Base-by-base conservation (phyloP, 2,888 invertebrate species). In the Polia nebulosa region DNA sequence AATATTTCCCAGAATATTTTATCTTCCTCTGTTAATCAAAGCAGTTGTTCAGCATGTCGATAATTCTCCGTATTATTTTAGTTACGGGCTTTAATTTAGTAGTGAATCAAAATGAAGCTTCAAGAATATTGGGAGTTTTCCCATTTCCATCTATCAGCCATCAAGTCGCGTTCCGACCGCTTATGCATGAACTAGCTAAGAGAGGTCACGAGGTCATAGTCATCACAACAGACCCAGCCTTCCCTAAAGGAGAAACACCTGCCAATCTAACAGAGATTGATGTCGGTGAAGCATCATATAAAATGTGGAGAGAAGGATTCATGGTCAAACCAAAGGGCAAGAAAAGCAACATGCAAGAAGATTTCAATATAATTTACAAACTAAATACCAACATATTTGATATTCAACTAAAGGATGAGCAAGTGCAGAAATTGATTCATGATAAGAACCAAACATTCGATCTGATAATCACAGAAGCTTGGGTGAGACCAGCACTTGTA, bases 161-260 rank as follows among this genome's bases (percentile, higher is more conserved):
- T 55, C 94, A 94, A 81, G 81, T 93, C 0, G 89, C 90, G 0
- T 93, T 89, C 60, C 86, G 90, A 36, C 85, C 89, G 1, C 61
- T 96, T 0, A 88, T 90, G 7, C 80, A 88, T 17, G 93, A 91
- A 53, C 78, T 96, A 45, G 89, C 89, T 0, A 87, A 81, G 45
- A 83, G 92, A 27, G 95, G 94, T 0, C 96, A 96, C 66, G 86
- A 95, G 47, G 75, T 96, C 0, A 85, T 90, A 0, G 81, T 94
- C 0, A 72, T 94, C 1, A 94, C 95, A 0, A 66, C 95, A 3
- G 78, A 94, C 67, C 93, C 95, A 4, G 84, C 72, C 0, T 91
- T 85, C 15, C 62, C 78, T 0, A 83, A 86, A 60, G 88, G 79
- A 9, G 27, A 72, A 53, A 5, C 84, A 0, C 88, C 87, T 1